Conservation (phyloP, 1,140 invertebrate genomes). For the Proales similis region DNA sequence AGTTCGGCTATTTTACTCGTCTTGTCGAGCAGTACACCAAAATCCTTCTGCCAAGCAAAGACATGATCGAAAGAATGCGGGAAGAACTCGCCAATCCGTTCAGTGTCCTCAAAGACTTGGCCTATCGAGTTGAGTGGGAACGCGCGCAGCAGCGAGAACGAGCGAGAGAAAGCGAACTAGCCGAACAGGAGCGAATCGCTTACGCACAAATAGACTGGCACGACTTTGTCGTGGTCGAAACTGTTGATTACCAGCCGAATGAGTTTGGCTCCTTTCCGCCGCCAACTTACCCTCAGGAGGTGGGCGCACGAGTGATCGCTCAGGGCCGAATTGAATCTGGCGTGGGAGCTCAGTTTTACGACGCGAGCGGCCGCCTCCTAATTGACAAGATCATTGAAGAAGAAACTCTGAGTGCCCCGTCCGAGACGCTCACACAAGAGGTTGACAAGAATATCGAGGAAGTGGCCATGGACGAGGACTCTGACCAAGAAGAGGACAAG, state of each 20-base stretch:
- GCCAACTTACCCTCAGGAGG: constrained; percentile 90
- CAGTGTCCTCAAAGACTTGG: constrained; percentile 76
- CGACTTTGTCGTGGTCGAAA: constrained; percentile 98
- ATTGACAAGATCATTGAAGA: constrained; percentile 33
- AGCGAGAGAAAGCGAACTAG: constrained; percentile 82
- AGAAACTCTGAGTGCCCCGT: not conserved
- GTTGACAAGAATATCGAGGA: constrained; percentile 30
- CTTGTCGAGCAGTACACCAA: constrained; percentile 96
- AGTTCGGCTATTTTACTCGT: constrained; percentile 97
- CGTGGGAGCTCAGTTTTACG: constrained; percentile 2
- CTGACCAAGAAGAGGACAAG: constrained; percentile 56
- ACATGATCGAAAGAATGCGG: constrained; percentile 69
- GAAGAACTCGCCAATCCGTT: constrained; percentile 68
- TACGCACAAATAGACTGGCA: constrained; percentile 99
- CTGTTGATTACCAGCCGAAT: constrained; percentile 93
- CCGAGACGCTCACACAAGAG: not conserved
- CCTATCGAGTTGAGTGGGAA: constrained; percentile 90
- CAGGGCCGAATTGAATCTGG: constrained; percentile 57
- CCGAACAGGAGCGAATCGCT: constrained; percentile 82
- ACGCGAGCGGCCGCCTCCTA: constrained; percentile 16
- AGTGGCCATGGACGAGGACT: constrained; percentile 52
- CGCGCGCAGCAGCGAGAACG: constrained; percentile 84
- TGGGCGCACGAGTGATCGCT: constrained; percentile 82
- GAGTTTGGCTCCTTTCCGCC: constrained; percentile 74
- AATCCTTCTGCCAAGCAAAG: constrained; percentile 85